phyloP scores from a whole-genome alignment of 2,797 vertebrate genomes.

The Otus scops region DNA sequence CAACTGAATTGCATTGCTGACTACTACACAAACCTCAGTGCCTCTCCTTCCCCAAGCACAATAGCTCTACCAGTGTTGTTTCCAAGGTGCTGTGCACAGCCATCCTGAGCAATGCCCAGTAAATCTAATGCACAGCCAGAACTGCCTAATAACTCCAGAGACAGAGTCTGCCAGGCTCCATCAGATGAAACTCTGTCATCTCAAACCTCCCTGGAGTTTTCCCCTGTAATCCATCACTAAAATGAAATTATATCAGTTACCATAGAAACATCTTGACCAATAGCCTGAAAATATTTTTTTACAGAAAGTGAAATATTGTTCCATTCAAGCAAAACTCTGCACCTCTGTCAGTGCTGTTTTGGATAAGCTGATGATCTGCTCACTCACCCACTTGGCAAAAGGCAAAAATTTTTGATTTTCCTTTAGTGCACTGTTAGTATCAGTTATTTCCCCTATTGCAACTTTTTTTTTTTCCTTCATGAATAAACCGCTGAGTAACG shows the following conservation, averaged over 20 bases:
- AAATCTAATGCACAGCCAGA: background rate
- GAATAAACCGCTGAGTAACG: background rate
- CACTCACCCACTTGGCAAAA: background rate
- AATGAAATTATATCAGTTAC: conserved; percentile 33
- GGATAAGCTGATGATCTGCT: background rate
- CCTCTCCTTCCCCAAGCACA: background rate
- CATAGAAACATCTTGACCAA: conserved; percentile 44
- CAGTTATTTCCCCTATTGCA: background rate
- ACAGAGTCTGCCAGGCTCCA: background rate
- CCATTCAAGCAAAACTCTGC: background rate
- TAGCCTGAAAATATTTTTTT: background rate
- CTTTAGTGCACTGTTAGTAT: too few species aligned
- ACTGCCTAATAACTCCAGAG: background rate
- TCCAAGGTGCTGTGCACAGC: accelerated
- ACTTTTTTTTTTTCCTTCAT: background rate
- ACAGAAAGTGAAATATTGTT: background rate
- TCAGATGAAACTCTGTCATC: background rate
- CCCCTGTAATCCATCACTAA: background rate
- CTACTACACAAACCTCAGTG: accelerated
- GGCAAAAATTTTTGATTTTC: background rate
- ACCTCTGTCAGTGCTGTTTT: background rate
- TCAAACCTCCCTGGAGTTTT: background rate
- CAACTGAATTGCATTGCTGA: accelerated
- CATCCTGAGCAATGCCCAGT: accelerated
- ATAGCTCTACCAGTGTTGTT: accelerated